These are phyloP conservation scores for Capromys pilorides DNA, from an alignment of 2,797 vertebrate species.

Conservation along the genomic window DNA sequence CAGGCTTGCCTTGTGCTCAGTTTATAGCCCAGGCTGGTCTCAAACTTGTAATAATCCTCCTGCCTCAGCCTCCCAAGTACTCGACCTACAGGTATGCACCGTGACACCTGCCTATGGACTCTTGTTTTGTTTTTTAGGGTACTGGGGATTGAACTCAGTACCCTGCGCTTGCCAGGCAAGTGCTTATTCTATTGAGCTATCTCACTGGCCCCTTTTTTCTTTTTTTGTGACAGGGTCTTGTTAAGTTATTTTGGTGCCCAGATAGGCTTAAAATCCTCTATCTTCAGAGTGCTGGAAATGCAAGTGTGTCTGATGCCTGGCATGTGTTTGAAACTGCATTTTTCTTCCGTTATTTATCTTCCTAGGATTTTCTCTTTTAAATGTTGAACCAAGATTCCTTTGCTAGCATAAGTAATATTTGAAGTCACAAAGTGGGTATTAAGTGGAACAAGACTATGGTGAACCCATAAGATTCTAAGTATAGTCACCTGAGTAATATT, in stretches of 20 bases:
- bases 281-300: neutral
- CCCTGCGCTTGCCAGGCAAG: no score
- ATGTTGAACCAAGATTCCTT: slow-evolving; percentile 1
- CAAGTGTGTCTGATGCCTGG: neutral
- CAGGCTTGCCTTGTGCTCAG: neutral
- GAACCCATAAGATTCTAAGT: neutral
- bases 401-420: neutral
- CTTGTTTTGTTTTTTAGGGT: neutral
- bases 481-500: no score
- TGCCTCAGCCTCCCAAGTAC: no score
- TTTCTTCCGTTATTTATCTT: neutral
- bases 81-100: no score
- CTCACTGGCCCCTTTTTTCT: neutral
- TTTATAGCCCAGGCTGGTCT: neutral
- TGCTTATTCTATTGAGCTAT: neutral
- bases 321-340: neutral
- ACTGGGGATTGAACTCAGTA: neutral
- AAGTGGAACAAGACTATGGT: neutral
- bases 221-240: neutral
- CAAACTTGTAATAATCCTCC: no score
- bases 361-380: slow-evolving; percentile 3
- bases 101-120: neutral
- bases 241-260: neutral
- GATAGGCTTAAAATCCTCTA: neutral
- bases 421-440: neutral